These are phyloP conservation scores for Punctoribates punctum DNA, from an alignment of 2,888 invertebrate genomes.

Conservation along the genomic window DNA sequence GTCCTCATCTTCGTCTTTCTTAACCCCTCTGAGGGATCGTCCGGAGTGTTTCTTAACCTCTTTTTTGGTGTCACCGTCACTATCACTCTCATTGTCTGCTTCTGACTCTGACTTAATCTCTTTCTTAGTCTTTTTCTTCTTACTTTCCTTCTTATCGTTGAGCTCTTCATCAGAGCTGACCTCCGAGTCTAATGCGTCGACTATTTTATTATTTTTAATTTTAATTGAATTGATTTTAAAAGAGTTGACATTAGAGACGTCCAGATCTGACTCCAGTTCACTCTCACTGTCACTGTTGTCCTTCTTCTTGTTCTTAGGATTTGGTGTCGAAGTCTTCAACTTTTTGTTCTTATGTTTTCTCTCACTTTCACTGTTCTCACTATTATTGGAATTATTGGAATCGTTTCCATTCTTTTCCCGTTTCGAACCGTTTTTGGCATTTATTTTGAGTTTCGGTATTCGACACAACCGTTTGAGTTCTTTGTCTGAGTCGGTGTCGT, in stretches of 20 bases:
- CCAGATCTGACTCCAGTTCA: background rate
- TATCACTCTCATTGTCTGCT: background rate
- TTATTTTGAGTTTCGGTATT: background rate
- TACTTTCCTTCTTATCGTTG: background rate
- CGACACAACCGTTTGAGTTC: background rate
- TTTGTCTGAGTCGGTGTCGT: background rate
- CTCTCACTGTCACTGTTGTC: too few species aligned
- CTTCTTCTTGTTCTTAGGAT: too few species aligned
- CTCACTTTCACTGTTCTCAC: background rate
- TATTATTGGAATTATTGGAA: background rate
- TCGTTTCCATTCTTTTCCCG: background rate
- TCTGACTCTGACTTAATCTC: background rate
- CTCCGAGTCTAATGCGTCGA: slow-evolving; percentile 10
- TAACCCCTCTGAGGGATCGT: too few species aligned
- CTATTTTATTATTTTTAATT: too few species aligned
- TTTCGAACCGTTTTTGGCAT: background rate
- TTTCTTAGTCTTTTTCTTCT: background rate
- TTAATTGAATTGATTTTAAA: too few species aligned
- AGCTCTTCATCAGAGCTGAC: slow-evolving; percentile 1
- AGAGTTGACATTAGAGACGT: slow-evolving; percentile 8
- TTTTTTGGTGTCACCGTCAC: background rate
- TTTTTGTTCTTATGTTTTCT: background rate
- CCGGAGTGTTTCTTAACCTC: too few species aligned
- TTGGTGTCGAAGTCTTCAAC: background rate
- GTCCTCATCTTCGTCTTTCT: background rate